These are phyloP conservation scores for Climacteris rufus DNA, from an alignment of 2,113 vertebrate genomes.

Conservation along the genomic window DNA sequence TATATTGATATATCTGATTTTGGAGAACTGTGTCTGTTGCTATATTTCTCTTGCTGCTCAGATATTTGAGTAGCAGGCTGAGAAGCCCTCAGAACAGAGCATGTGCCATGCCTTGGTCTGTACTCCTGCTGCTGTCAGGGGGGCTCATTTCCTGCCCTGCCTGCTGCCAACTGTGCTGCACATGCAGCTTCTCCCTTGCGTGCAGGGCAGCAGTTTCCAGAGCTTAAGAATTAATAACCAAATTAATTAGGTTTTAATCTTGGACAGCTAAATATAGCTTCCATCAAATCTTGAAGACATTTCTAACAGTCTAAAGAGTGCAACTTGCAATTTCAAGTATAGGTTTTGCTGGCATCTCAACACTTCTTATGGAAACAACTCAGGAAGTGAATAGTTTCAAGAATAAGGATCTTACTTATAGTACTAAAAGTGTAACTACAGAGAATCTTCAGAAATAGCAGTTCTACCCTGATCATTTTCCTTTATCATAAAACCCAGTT, in stretches of 20 bases:
- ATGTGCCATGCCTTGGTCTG: neutral
- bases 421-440: neutral
- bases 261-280: constrained; percentile 18
- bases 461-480: neutral
- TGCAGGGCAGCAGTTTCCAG: neutral
- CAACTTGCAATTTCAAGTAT: neutral
- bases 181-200: neutral
- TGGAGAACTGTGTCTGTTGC: neutral
- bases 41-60: neutral
- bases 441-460: neutral
- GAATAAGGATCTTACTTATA: neutral
- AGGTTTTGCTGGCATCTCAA: neutral
- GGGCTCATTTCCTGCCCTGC: neutral
- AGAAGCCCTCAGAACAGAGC: neutral
- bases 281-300: neutral
- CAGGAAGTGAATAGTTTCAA: neutral
- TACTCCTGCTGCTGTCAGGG: neutral
- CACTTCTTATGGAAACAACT: neutral
- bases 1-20: neutral
- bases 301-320: neutral
- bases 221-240: constrained; percentile 24
- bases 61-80: neutral
- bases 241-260: constrained; percentile 43
- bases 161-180: neutral
- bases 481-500: neutral